Evolutionary conservation across 2,113 vertebrate genomes (phyloP).

Genomic region (Hyaena hyaena): DNA sequence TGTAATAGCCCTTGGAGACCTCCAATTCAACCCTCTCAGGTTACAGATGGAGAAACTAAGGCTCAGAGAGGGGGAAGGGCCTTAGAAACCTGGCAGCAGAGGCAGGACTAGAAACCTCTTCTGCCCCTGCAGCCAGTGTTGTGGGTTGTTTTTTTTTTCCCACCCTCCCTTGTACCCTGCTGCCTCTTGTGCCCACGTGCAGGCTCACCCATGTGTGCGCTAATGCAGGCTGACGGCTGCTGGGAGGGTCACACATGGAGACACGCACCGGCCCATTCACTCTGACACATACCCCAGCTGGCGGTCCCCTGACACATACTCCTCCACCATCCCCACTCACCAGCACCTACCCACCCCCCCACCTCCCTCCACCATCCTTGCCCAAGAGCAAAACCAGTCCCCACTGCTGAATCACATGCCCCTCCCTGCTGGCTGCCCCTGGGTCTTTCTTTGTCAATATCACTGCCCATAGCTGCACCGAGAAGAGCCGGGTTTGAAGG

Average conservation of each 20-base stretch:
- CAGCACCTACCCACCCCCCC: not conserved
- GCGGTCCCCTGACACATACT: slow-evolving; percentile 14
- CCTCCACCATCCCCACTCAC: not conserved
- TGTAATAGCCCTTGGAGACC: not conserved
- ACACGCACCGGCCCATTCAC: slow-evolving; percentile 66
- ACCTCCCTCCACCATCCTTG: not conserved
- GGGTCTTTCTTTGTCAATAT: slow-evolving; percentile 31
- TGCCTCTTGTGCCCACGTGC: slow-evolving; percentile 25
- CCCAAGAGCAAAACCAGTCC: not conserved
- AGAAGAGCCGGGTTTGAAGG: not conserved
- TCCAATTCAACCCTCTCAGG: not conserved
- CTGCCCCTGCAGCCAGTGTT: not conserved
- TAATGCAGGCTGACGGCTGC: slow-evolving; percentile 75
- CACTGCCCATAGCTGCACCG: not conserved
- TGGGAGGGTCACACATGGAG: slow-evolving; percentile 74
- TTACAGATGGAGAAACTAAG: slow-evolving; percentile 54
- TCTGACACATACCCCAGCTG: slow-evolving; percentile 74
- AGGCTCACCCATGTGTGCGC: slow-evolving; percentile 29
- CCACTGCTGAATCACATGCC: not conserved
- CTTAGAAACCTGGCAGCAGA: not conserved
- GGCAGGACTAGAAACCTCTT: not conserved
- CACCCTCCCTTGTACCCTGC: not conserved
- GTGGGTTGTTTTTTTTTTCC: not conserved
- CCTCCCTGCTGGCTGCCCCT: not conserved
- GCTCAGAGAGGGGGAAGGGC: not conserved